Conservation (phyloP, 2,113 vertebrate species). For the Neogale vison region DNA sequence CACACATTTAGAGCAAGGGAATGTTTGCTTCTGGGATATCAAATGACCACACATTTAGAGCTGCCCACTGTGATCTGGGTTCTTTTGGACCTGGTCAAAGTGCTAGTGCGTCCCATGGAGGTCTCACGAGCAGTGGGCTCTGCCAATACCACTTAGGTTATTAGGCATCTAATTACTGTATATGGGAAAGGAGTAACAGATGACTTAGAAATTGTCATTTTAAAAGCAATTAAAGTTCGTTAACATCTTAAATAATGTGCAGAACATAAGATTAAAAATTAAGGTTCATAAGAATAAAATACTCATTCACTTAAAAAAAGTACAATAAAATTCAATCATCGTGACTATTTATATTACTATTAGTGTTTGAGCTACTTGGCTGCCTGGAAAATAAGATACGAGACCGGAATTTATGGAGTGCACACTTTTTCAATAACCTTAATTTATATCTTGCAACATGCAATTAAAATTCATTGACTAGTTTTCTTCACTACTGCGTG, state of each 20-base stretch:
- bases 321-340: not conserved
- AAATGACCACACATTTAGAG: not conserved
- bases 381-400: not conserved
- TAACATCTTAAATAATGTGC: not conserved
- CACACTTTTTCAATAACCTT: not conserved
- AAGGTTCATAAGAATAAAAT: constrained; percentile 35
- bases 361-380: not conserved
- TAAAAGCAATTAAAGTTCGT: constrained; percentile 26
- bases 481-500: not conserved
- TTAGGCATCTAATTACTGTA: not conserved
- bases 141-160: not conserved
- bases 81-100: not conserved
- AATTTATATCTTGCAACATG: not conserved
- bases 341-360: not conserved
- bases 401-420: not conserved
- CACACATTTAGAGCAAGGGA: not conserved
- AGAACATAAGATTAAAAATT: not conserved
- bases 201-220: constrained; percentile 8
- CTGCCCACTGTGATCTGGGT: not conserved
- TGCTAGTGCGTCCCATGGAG: not conserved
- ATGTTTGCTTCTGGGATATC: not conserved
- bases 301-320: not conserved
- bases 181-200: not conserved
- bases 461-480: not conserved
- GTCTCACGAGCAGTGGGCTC: not conserved